phyloP scores from a whole-genome alignment of 2,797 vertebrate genomes.

The Psittacula echo region DNA sequence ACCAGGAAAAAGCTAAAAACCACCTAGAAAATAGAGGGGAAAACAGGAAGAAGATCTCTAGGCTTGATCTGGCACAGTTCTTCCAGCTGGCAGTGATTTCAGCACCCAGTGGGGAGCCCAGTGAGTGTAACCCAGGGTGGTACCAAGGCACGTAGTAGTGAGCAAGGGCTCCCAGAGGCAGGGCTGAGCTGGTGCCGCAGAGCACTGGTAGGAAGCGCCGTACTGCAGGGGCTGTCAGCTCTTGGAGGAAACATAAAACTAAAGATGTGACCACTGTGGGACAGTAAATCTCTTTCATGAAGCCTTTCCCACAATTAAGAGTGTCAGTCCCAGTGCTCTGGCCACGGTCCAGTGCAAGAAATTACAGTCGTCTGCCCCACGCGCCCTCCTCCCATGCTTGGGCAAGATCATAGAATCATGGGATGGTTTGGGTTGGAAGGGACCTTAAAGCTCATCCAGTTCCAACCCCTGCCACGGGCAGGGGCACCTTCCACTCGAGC shows the following conservation, averaged over 20 bases:
- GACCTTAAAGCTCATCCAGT: not conserved
- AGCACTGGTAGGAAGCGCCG: not conserved
- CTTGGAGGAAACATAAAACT: slow-evolving; percentile 69
- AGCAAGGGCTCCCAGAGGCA: accelerated
- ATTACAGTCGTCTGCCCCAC: not conserved
- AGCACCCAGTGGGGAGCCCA: not conserved
- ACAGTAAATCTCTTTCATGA: slow-evolving; percentile 69
- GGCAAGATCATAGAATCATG: not conserved
- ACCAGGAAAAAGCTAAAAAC: not conserved
- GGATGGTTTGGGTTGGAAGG: not conserved
- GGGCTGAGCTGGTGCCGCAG: not conserved
- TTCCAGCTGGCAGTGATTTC: not conserved
- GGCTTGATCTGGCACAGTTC: not conserved
- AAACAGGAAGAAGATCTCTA: not conserved
- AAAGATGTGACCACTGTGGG: slow-evolving; percentile 69
- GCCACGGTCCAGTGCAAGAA: slow-evolving; percentile 43
- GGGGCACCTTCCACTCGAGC: not conserved
- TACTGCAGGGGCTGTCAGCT: slow-evolving; percentile 25
- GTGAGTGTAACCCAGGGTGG: not conserved
- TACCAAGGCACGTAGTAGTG: not conserved
- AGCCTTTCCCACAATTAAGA: slow-evolving; percentile 69
- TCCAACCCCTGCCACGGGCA: not conserved
- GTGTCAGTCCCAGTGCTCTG: slow-evolving; percentile 50
- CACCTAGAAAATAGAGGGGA: not conserved
- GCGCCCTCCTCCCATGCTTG: not conserved